phyloP scores from a whole-genome alignment of 2,797 vertebrate genomes.

The Hemitrygon akajei region DNA sequence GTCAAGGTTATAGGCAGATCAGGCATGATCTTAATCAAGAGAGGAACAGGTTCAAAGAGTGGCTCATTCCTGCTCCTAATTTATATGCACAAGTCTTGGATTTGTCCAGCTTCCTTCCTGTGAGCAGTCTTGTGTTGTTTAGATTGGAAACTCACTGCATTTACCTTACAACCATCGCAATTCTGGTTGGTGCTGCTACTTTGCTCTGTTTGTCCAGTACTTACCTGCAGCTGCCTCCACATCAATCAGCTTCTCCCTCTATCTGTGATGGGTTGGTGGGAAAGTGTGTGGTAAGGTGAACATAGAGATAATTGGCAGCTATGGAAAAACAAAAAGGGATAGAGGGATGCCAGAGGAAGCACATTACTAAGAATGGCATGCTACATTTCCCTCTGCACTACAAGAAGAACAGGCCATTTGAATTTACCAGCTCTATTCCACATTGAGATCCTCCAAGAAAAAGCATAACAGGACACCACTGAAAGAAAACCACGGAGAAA shows the following conservation, averaged over 20 bases:
- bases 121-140: not conserved
- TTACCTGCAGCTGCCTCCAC: too few relatives aligned
- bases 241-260: too few relatives aligned
- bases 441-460: not conserved
- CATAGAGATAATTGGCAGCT: not conserved
- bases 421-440: not conserved
- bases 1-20: too few relatives aligned
- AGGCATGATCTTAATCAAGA: too few relatives aligned
- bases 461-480: not conserved
- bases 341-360: not conserved
- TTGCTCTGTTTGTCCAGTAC: not conserved
- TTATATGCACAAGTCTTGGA: not conserved
- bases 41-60: too few relatives aligned
- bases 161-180: not conserved
- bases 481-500: not conserved
- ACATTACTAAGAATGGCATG: not conserved
- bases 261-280: not conserved
- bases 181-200: not conserved
- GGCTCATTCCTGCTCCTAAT: too few relatives aligned
- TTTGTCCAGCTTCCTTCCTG: not conserved
- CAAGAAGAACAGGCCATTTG: not conserved
- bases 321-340: not conserved
- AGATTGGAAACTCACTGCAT: not conserved
- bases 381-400: not conserved
- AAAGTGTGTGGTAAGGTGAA: not conserved